Conservation (phyloP, 1,140 invertebrate species). For the Acromyrmex heyeri region DNA sequence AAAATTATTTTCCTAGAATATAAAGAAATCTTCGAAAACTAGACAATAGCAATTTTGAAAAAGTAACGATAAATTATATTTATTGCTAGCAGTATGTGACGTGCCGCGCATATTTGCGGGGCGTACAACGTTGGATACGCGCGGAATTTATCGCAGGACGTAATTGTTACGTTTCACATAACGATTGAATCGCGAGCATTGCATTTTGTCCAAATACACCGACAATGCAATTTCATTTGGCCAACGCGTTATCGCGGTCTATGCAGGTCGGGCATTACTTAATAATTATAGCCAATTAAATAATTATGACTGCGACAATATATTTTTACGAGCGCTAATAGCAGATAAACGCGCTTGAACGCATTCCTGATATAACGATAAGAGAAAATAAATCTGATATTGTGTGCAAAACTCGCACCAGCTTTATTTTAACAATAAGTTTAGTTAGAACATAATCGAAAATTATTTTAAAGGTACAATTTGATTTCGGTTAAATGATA, state of each 20-base stretch:
- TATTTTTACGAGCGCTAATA: slow-evolving; percentile 45
- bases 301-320: slow-evolving; percentile 17
- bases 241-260: slow-evolving; percentile 43
- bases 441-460: not conserved
- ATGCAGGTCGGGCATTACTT: slow-evolving; percentile 28
- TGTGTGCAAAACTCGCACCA: not conserved
- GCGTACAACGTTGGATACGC: slow-evolving; percentile 21
- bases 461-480: not conserved
- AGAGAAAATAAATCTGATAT: not conserved
- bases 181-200: slow-evolving; percentile 53
- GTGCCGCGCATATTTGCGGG: slow-evolving; percentile 52
- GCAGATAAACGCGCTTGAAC: not conserved
- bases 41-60: not conserved
- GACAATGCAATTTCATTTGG: slow-evolving; percentile 51
- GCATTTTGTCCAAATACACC: slow-evolving; percentile 45
- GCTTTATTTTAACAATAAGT: not conserved
- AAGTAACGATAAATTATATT: slow-evolving; percentile 17
- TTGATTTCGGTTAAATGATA: not conserved
- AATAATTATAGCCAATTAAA: slow-evolving; percentile 57
- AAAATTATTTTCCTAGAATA: not conserved
- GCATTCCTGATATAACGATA: not conserved
- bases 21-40: not conserved
- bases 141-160: slow-evolving; percentile 44
- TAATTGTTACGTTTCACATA: slow-evolving; percentile 56
- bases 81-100: not conserved